Conservation (phyloP, 2,113 vertebrate genomes). For the Anas platyrhynchos region DNA sequence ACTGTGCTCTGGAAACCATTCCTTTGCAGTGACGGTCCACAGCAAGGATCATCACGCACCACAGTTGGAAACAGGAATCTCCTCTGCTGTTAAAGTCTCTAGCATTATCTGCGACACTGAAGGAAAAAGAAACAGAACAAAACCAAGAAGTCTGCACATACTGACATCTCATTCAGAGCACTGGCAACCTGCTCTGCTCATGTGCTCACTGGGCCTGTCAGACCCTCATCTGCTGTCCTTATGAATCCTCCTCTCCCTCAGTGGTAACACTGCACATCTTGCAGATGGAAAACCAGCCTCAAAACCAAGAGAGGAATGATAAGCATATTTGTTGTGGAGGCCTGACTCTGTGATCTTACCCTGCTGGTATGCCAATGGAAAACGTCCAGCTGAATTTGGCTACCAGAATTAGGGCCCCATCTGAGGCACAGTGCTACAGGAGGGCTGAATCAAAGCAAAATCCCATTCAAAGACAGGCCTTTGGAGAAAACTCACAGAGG, state of each 20-base stretch:
- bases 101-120: not conserved
- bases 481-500: not conserved
- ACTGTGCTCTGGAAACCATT: not conserved
- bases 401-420: fast-evolving
- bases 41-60: not conserved
- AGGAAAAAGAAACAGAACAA: not conserved
- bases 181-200: not conserved
- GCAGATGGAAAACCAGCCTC: not conserved
- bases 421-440: not conserved
- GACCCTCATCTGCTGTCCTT: not conserved
- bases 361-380: not conserved
- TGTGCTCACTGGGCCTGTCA: not conserved
- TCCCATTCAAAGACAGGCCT: not conserved
- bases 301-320: not conserved
- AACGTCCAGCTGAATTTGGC: not conserved
- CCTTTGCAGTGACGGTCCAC: fast-evolving
- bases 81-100: not conserved
- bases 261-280: not conserved
- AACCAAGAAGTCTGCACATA: not conserved
- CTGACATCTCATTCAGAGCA: not conserved
- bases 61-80: not conserved
- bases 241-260: not conserved
- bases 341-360: not conserved
- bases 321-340: fast-evolving
- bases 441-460: not conserved